A percentile compares a stretch with the other conserved stretches of the same genome.
These are phyloP conservation scores for Pangasianodon gigas DNA, from an alignment of 2,113 vertebrate species.

Conservation along the genomic window DNA sequence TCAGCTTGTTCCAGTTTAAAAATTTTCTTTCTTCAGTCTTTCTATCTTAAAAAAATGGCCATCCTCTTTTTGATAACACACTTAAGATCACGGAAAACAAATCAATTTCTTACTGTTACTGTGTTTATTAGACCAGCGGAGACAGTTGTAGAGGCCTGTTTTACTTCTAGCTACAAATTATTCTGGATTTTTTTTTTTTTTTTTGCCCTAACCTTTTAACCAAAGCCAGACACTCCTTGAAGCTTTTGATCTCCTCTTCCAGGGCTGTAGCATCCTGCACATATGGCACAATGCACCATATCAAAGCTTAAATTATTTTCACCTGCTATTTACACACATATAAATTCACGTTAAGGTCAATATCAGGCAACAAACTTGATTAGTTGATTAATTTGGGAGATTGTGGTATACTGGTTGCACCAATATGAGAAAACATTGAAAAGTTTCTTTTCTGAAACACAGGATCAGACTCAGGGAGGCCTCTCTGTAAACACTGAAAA, in stretches of 20 bases:
- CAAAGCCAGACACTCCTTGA: neutral
- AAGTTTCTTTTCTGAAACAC: slow-evolving; percentile 6
- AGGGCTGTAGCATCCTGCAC: neutral
- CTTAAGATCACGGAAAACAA: neutral
- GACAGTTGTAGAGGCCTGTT: neutral
- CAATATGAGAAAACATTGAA: neutral
- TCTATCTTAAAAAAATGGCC: neutral
- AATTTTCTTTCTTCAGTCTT: neutral
- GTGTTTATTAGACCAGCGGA: neutral
- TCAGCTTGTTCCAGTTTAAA: neutral
- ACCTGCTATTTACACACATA: neutral
- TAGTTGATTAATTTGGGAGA: neutral
- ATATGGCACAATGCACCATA: neutral
- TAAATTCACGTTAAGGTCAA: neutral
- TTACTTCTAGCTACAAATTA: neutral
- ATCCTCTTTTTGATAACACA: neutral
- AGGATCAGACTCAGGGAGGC: neutral
- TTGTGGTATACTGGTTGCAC: neutral
- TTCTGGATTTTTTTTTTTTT: neutral
- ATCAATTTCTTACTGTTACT: neutral
- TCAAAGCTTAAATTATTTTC: neutral
- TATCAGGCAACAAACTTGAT: neutral
- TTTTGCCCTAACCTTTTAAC: neutral
- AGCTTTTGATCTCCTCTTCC: neutral
- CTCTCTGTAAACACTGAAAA: neutral